Evolutionary conservation across 2,888 invertebrate species (phyloP).

Genomic region (Eumacrocentrus americanus): DNA sequence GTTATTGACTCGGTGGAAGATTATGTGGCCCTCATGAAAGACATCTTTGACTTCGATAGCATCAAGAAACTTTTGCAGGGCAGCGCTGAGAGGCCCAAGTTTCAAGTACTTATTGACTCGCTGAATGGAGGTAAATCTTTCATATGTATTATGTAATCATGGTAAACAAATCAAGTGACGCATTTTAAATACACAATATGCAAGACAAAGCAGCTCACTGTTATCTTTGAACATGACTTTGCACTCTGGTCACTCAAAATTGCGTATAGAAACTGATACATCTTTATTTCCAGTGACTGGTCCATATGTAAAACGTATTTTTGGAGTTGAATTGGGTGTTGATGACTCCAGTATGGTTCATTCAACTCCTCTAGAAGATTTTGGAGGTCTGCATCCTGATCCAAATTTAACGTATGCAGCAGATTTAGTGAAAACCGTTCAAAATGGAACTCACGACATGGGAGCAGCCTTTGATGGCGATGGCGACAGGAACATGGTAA

Average conservation of each 20-base stretch:
- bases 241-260: background rate
- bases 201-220: too few relatives aligned
- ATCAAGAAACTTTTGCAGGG: constrained; percentile 78
- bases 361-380: constrained; percentile 86
- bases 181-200: too few relatives aligned
- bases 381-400: constrained; percentile 96
- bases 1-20: constrained; percentile 90
- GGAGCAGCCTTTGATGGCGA: constrained; percentile 99
- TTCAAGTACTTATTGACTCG: constrained; percentile 88
- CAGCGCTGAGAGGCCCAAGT: constrained; percentile 69
- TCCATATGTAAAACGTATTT: constrained; percentile 89
- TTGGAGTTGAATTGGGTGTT: constrained; percentile 85
- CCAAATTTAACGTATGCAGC: constrained; percentile 91
- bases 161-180: background rate
- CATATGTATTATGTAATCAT: background rate
- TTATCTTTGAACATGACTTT: constrained; percentile 16
- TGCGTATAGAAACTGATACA: constrained; percentile 2
- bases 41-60: constrained; percentile 92
- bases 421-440: constrained; percentile 72
- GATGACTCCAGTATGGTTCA: constrained; percentile 74
- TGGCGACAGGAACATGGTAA: constrained; percentile 68
- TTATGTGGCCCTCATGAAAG: constrained; percentile 90
- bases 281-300: constrained; percentile 80
- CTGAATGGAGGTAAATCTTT: constrained; percentile 87
- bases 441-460: constrained; percentile 70